phyloP scores from a whole-genome alignment of 2,113 vertebrate species.

The Theristicus caerulescens region DNA sequence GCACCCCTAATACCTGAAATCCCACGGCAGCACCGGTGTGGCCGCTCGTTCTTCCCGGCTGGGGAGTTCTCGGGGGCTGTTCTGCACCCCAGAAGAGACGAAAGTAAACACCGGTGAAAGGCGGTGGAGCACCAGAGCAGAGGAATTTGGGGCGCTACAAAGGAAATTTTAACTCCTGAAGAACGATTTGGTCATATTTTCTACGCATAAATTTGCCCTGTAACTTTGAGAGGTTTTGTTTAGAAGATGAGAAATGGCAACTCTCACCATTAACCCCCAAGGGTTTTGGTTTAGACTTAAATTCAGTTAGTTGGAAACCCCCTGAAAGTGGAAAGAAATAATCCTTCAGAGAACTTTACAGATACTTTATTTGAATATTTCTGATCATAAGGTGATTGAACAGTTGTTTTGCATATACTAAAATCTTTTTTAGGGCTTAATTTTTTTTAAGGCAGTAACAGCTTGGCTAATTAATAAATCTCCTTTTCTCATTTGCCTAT shows the following conservation, averaged over 20 bases:
- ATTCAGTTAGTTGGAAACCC: not conserved
- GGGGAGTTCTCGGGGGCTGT: not conserved
- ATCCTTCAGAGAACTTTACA: not conserved
- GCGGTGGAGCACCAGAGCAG: not conserved
- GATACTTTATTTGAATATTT: not conserved
- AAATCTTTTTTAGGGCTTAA: not conserved
- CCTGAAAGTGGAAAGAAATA: not conserved
- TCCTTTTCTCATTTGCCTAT: not conserved
- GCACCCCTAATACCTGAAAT: not conserved
- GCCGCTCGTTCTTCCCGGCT: not conserved
- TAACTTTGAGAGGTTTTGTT: not conserved
- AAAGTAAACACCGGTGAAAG: not conserved
- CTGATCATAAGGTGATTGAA: not conserved
- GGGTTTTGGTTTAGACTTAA: not conserved
- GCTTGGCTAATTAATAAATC: not conserved
- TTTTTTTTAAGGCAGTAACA: not conserved
- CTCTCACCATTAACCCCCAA: not conserved
- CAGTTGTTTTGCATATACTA: not conserved
- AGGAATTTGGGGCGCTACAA: not conserved
- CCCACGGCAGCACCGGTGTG: too few species aligned
- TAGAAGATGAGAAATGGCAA: not conserved
- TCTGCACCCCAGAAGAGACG: not conserved
- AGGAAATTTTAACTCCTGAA: not conserved
- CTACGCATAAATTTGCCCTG: not conserved
- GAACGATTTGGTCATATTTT: not conserved